Conservation (phyloP, 2,888 invertebrate species). For the Pristionchus arcanus region DNA sequence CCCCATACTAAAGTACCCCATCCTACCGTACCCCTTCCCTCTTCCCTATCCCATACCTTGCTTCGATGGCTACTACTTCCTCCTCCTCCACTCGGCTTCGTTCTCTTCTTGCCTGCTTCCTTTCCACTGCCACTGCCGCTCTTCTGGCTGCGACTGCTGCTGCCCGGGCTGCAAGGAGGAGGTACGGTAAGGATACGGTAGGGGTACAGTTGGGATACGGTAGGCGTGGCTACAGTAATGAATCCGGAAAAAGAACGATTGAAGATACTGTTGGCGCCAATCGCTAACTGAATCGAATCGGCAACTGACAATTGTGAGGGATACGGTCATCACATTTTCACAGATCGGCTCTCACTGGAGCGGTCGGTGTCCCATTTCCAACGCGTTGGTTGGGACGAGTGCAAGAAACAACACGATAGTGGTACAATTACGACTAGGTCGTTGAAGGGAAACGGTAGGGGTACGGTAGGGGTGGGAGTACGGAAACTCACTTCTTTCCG, state of each 20-base stretch:
- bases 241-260: no score
- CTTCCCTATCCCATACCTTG: conserved; percentile 4
- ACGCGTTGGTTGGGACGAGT: not conserved
- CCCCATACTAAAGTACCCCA: not conserved
- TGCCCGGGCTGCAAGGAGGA: not conserved
- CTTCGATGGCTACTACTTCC: not conserved
- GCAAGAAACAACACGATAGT: no score
- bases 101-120: not conserved
- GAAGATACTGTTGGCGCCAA: not conserved
- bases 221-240: not conserved
- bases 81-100: not conserved
- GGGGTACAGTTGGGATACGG: not conserved
- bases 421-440: not conserved
- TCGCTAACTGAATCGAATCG: not conserved
- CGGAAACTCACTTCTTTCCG: not conserved
- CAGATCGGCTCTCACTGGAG: not conserved
- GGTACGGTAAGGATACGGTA: not conserved
- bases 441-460: not conserved
- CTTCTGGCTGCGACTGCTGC: conserved; percentile 11
- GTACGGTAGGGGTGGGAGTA: not conserved
- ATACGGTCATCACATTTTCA: not conserved
- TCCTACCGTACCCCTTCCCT: not conserved
- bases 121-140: not conserved
- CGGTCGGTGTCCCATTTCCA: not conserved
- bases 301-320: not conserved